These are phyloP conservation scores for Gallinago stenura DNA, from an alignment of 2,797 vertebrate species.

Conservation along the genomic window DNA sequence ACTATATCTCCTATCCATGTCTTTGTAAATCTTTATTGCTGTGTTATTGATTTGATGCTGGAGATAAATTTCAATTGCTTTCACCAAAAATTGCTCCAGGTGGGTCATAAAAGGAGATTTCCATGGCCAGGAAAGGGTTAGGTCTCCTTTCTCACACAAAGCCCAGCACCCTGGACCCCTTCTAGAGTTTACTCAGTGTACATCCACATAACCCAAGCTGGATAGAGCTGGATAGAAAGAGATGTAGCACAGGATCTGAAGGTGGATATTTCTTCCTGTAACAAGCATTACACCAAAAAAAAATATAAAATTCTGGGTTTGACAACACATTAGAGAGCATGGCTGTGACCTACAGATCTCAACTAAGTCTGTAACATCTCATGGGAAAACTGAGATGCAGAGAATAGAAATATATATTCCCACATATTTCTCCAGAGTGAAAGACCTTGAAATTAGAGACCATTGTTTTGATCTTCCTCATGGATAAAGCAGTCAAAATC, in stretches of 20 bases:
- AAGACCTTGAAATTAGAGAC: background rate
- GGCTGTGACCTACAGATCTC: background rate
- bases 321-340: background rate
- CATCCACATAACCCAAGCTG: accelerated
- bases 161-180: accelerated
- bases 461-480: background rate
- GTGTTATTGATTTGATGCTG: background rate
- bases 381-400: background rate
- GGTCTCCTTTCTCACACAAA: background rate
- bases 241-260: background rate
- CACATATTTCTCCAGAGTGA: background rate
- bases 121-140: background rate
- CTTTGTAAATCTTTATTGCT: background rate
- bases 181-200: background rate
- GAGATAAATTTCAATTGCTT: background rate
- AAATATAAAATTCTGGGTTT: background rate
- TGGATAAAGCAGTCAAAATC: accelerated
- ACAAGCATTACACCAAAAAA: background rate
- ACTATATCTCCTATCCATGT: background rate
- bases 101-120: background rate
- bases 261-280: background rate
- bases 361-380: background rate
- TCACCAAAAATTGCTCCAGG: background rate
- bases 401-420: background rate
- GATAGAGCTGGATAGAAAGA: background rate